phyloP scores from a whole-genome alignment of 2,888 invertebrate species.

The Calameuta pallipes region DNA sequence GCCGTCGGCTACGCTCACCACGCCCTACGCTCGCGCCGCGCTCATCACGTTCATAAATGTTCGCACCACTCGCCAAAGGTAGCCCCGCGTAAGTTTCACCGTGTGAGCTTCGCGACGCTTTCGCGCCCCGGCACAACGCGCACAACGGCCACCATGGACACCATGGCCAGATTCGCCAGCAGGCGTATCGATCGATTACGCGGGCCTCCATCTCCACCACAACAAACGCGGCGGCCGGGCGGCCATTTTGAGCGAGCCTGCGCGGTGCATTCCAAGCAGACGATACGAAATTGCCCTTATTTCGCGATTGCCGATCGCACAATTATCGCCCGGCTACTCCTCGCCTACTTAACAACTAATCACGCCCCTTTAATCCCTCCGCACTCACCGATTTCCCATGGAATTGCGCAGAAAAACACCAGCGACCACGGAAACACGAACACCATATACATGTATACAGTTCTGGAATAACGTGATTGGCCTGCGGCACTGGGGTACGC shows the following conservation, averaged over 20 bases:
- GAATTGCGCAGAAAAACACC: constrained; percentile 38
- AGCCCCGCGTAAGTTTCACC: constrained; percentile 37
- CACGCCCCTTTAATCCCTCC: constrained; percentile 21
- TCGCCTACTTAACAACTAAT: constrained; percentile 30
- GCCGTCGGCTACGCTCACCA: constrained; percentile 21
- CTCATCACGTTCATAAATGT: constrained; percentile 15
- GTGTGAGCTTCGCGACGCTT: constrained; percentile 41
- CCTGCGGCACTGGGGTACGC: constrained; percentile 38
- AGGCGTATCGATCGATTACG: constrained; percentile 60
- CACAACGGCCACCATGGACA: constrained; percentile 58
- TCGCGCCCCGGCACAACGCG: constrained; percentile 36
- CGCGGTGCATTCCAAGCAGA: constrained; percentile 63
- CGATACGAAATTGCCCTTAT: constrained; percentile 52
- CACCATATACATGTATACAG: constrained; percentile 57
- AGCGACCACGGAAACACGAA: constrained; percentile 53
- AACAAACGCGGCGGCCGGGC: constrained; percentile 53
- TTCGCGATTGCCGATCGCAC: constrained; percentile 19
- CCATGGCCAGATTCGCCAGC: constrained; percentile 54
- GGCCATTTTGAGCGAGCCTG: constrained; percentile 66
- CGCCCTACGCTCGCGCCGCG: constrained; percentile 28
- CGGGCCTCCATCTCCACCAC: constrained; percentile 50
- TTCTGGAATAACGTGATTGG: constrained; percentile 58
- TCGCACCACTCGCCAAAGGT: constrained; percentile 13
- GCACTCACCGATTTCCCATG: constrained; percentile 50
- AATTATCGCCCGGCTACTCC: constrained; percentile 23